These are phyloP conservation scores for Fragariocoptes setiger DNA, from an alignment of 1,140 invertebrate genomes.

Conservation along the genomic window DNA sequence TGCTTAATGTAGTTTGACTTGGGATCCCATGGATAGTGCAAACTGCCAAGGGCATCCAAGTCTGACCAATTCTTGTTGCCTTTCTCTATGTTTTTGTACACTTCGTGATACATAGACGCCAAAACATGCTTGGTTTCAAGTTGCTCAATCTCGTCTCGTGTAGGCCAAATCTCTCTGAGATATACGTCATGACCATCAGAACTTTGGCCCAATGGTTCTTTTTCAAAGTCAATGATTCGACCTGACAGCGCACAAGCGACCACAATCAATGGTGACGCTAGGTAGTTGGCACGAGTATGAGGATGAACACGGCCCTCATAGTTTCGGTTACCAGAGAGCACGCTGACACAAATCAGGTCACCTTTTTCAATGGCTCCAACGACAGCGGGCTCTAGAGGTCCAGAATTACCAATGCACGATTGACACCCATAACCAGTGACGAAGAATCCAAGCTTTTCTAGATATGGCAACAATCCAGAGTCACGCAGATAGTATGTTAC, in stretches of 20 bases:
- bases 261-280: slow-evolving; percentile 72
- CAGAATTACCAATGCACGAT: slow-evolving; percentile 94
- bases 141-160: slow-evolving; percentile 42
- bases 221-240: slow-evolving; percentile 60
- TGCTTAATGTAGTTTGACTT: slow-evolving; percentile 79
- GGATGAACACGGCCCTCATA: slow-evolving; percentile 93
- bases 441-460: slow-evolving; percentile 63
- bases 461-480: slow-evolving; percentile 48
- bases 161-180: slow-evolving; percentile 79
- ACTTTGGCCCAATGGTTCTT: slow-evolving; percentile 37
- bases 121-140: slow-evolving; percentile 67
- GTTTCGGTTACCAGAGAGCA: slow-evolving; percentile 80
- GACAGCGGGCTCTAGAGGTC: slow-evolving; percentile 62
- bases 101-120: slow-evolving; percentile 87
- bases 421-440: slow-evolving; percentile 88
- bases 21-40: slow-evolving; percentile 66
- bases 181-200: slow-evolving; percentile 39
- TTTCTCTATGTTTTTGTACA: slow-evolving; percentile 52
- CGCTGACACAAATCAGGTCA: slow-evolving; percentile 67
- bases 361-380: slow-evolving; percentile 76
- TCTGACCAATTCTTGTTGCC: slow-evolving; percentile 59
- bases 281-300: slow-evolving; percentile 73
- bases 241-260: slow-evolving; percentile 89
- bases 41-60: slow-evolving; percentile 38
- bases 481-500: slow-evolving; percentile 80